Conservation (phyloP, 2,797 vertebrate genomes). For the Pteronotus mesoamericanus region DNA sequence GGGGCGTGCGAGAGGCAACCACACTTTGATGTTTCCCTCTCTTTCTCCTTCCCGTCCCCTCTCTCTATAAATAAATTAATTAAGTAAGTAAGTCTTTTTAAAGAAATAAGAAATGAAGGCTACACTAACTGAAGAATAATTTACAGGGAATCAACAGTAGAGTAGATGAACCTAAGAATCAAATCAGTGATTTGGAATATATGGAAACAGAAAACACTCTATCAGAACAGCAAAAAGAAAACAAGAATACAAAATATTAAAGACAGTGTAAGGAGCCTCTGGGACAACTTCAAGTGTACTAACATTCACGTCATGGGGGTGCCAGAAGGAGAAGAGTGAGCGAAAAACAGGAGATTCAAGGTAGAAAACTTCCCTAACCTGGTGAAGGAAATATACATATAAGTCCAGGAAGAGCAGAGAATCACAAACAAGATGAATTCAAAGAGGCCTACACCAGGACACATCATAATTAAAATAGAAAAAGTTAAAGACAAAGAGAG, state of each 20-base stretch:
- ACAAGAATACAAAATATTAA: too few relatives aligned
- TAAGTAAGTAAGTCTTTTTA: background rate
- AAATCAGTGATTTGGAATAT: background rate
- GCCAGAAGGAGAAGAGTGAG: background rate
- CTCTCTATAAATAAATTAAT: too few relatives aligned
- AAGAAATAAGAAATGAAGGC: background rate
- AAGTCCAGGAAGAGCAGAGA: background rate
- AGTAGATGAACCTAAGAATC: background rate
- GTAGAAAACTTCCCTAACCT: background rate
- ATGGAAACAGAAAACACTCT: background rate
- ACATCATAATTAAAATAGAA: background rate
- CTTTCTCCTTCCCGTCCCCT: too few relatives aligned
- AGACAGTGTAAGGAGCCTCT: background rate
- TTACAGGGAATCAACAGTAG: background rate
- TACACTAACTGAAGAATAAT: background rate
- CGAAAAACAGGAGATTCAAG: background rate
- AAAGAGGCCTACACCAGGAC: background rate
- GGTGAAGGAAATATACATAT: background rate
- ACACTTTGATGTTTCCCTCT: too few relatives aligned
- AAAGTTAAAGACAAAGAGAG: background rate
- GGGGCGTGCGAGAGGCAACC: too few relatives aligned
- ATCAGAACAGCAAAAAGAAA: background rate
- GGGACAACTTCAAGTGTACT: background rate
- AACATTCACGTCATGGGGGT: background rate
- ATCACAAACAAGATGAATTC: background rate